These are phyloP conservation scores for Diacarnus erythraeanus DNA, from an alignment of 37 sponge, comb jelly and placozoan genomes.

Conservation along the genomic window DNA sequence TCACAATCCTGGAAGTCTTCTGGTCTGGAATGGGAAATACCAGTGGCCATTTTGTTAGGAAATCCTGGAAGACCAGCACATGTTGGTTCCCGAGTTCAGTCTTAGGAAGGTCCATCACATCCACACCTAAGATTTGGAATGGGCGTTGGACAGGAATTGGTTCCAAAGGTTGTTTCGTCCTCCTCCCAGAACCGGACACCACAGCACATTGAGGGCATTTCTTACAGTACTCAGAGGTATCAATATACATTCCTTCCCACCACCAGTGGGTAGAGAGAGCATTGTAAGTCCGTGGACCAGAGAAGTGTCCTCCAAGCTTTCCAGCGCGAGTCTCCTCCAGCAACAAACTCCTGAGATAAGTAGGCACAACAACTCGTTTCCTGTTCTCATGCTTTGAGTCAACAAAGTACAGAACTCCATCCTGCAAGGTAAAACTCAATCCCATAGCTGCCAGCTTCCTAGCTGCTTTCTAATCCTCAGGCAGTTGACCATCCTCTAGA, in stretches of 20 bases:
- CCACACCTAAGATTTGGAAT: slow-evolving; percentile 64
- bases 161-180: slow-evolving; percentile 32
- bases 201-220: neutral
- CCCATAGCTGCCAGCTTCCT: slow-evolving; percentile 14
- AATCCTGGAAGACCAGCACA: slow-evolving; percentile 65
- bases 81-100: slow-evolving; percentile 23
- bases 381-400: slow-evolving; percentile 20
- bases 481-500: slow-evolving; percentile 26
- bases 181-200: neutral
- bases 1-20: slow-evolving; percentile 43
- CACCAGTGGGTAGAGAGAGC: slow-evolving; percentile 29
- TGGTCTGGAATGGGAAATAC: slow-evolving; percentile 54
- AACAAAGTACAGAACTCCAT: slow-evolving; percentile 48
- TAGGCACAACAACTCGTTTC: slow-evolving; percentile 50
- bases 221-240: neutral
- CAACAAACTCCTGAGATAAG: slow-evolving; percentile 9
- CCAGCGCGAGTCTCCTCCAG: slow-evolving; percentile 51
- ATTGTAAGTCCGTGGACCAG: slow-evolving; percentile 37
- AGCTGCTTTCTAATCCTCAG: slow-evolving; percentile 10
- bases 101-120: slow-evolving; percentile 48
- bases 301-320: slow-evolving; percentile 52
- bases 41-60: slow-evolving; percentile 59
- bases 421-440: slow-evolving; percentile 11
- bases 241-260: slow-evolving; percentile 55
- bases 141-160: slow-evolving; percentile 53